These are phyloP conservation scores for Australoheros facetus DNA, from an alignment of 2,797 vertebrate species.

Conservation along the genomic window DNA sequence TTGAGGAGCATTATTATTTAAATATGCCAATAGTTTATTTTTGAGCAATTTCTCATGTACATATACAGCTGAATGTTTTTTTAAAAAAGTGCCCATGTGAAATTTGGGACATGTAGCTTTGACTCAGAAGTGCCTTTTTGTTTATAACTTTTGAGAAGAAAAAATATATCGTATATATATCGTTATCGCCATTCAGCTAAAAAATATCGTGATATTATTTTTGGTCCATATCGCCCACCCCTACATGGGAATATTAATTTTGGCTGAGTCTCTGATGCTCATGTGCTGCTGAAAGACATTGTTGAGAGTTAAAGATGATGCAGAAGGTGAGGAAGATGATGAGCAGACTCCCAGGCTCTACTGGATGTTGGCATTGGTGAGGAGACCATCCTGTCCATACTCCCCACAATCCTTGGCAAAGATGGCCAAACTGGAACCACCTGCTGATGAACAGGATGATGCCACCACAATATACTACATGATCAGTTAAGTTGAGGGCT, in stretches of 20 bases:
- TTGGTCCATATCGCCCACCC: no score
- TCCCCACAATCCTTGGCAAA: conserved; percentile 87
- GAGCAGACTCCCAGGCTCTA: conserved; percentile 78
- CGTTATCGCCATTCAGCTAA: no score
- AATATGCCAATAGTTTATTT: no score
- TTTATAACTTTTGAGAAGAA: no score
- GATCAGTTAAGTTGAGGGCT: conserved; percentile 93
- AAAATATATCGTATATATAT: no score
- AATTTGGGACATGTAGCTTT: no score
- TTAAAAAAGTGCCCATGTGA: no score
- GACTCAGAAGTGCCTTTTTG: no score
- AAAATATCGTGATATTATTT: no score
- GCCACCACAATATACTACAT: conserved; percentile 89
- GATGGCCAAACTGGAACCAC: conserved; percentile 87
- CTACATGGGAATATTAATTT: conserved; percentile 95
- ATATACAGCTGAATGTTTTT: no score
- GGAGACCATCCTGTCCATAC: conserved; percentile 91
- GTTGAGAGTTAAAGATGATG: conserved; percentile 83
- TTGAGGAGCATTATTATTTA: no score
- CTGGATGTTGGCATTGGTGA: conserved; percentile 88
- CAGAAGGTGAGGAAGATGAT: conserved; percentile 83
- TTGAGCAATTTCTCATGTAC: no score
- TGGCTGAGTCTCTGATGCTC: conserved; percentile 89
- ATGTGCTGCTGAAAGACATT: conserved; percentile 92
- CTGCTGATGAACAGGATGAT: conserved; percentile 91